Evolutionary conservation across 2,113 vertebrate species (phyloP).

Genomic region (Myocastor coypus): DNA sequence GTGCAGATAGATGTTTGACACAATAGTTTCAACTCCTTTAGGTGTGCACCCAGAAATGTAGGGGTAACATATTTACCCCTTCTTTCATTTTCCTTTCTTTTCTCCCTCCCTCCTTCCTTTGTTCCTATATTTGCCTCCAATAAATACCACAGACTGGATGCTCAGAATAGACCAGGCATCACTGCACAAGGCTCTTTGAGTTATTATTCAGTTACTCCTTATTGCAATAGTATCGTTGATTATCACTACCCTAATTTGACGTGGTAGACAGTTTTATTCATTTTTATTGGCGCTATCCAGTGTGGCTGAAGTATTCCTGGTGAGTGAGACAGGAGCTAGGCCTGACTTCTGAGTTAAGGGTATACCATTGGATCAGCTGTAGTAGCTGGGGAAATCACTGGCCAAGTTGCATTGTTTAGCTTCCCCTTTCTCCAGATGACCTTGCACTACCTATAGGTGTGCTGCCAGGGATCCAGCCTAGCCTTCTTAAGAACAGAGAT

Average conservation of each 20-base stretch:
- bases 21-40: background rate
- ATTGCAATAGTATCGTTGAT: background rate
- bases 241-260: background rate
- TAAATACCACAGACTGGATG: no score
- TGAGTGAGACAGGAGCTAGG: background rate
- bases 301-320: background rate
- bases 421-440: background rate
- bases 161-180: background rate
- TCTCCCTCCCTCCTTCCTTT: background rate
- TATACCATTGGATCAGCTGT: no score
- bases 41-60: background rate
- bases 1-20: background rate
- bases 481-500: background rate
- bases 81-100: background rate
- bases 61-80: background rate
- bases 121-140: background rate
- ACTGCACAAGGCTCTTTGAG: background rate
- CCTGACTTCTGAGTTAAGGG: background rate
- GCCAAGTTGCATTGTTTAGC: background rate
- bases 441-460: background rate
- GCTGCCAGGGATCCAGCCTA: background rate
- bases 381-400: background rate
- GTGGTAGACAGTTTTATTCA: background rate
- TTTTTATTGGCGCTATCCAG: background rate
- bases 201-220: background rate